Evolutionary conservation across 2,888 invertebrate species (phyloP).

Genomic region (Sinohyriopsis cumingii): DNA sequence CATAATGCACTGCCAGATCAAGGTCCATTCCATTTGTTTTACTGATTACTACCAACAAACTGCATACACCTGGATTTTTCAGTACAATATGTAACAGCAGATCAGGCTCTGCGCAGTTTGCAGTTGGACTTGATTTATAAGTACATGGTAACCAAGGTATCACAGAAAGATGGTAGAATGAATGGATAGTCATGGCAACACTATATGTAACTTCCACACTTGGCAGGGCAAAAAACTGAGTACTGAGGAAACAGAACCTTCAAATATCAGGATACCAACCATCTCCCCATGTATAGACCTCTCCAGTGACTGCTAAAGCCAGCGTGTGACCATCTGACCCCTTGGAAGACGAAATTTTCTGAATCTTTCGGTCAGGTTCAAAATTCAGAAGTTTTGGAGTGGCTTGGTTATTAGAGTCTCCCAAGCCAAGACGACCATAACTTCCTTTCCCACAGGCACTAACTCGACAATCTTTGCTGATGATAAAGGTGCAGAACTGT

Average conservation of each 20-base stretch:
- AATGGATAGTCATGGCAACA: too few species aligned
- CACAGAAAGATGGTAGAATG: too few species aligned
- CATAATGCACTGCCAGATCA: too few species aligned
- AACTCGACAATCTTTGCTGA: constrained; percentile 77
- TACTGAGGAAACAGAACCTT: background rate
- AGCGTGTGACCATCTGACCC: constrained; percentile 80
- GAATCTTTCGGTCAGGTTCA: constrained; percentile 71
- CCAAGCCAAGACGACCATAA: constrained; percentile 79
- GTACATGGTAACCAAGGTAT: too few species aligned
- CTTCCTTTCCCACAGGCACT: constrained; percentile 79
- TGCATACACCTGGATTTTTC: too few species aligned
- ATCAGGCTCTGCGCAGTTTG: too few species aligned
- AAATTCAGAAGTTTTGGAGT: constrained; percentile 76
- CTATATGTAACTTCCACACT: too few species aligned
- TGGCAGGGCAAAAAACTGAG: too few species aligned
- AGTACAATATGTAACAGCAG: too few species aligned
- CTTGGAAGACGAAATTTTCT: constrained; percentile 77
- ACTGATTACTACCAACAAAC: too few species aligned
- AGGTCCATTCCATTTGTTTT: too few species aligned
- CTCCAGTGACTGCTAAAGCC: constrained; percentile 78
- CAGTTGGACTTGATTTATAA: too few species aligned
- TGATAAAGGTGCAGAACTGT: constrained; percentile 79
- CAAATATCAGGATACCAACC: constrained; percentile 69
- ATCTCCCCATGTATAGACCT: constrained; percentile 81
- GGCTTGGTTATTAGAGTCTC: constrained; percentile 78